A percentile compares a stretch with the other conserved stretches of the same genome.
Evolutionary conservation across 2,888 invertebrate species (phyloP).

Genomic region (Sturmia bella): DNA sequence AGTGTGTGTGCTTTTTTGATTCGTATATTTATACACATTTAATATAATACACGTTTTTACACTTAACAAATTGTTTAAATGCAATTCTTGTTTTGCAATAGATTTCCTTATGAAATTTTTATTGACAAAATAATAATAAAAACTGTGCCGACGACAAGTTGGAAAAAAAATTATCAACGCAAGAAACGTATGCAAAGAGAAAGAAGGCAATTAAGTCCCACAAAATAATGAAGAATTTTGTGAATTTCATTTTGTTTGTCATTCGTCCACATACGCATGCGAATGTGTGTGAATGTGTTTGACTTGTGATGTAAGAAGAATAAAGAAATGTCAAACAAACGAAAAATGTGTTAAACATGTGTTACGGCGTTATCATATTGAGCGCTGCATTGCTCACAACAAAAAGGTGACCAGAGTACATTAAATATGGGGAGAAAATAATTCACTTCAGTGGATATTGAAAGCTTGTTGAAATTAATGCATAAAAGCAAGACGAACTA

Average conservation of each 20-base stretch:
- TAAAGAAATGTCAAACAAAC: constrained; percentile 45
- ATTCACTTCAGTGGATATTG: too few relatives aligned
- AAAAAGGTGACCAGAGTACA: too few relatives aligned
- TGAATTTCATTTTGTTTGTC: constrained; percentile 39
- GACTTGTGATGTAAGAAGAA: constrained; percentile 43
- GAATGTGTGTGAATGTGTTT: constrained; percentile 15
- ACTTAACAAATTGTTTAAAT: constrained; percentile 55
- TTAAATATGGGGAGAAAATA: too few relatives aligned
- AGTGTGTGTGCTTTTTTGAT: constrained; percentile 41
- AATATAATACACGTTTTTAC: constrained; percentile 44
- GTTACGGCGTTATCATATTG: background rate
- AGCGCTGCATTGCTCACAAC: too few relatives aligned
- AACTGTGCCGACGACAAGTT: constrained; percentile 63
- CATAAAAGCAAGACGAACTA: too few relatives aligned
- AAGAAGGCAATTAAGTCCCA: constrained; percentile 49
- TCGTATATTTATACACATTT: constrained; percentile 38
- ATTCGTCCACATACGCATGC: constrained; percentile 63
- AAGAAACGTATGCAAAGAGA: constrained; percentile 55
- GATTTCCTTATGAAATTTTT: constrained; percentile 55
- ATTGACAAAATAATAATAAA: constrained; percentile 65
- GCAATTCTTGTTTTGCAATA: constrained; percentile 60
- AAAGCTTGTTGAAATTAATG: too few relatives aligned
- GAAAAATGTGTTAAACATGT: background rate
- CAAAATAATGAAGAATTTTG: constrained; percentile 56
- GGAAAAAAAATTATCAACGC: constrained; percentile 62